Evolutionary conservation across 2,797 vertebrate genomes (phyloP).

Genomic region (Channa striata): DNA sequence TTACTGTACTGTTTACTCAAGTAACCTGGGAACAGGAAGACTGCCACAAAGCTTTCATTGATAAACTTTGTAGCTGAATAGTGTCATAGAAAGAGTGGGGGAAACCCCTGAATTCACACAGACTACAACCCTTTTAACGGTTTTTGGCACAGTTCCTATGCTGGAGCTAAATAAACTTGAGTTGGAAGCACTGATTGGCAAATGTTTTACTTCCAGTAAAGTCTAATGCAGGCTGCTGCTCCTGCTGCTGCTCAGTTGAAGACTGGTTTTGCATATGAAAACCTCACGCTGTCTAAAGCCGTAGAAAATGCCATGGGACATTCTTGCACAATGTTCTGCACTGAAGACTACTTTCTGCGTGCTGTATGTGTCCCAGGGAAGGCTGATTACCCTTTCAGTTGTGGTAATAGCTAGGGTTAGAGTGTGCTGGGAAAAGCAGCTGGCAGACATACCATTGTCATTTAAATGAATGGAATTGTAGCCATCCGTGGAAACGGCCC

Average conservation of each 20-base stretch:
- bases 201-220: slow-evolving; percentile 68
- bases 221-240: slow-evolving; percentile 50
- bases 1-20: slow-evolving; percentile 80
- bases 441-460: slow-evolving; percentile 81
- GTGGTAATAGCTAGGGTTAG: slow-evolving; percentile 78
- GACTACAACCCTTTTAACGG: slow-evolving; percentile 72
- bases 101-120: slow-evolving; percentile 70
- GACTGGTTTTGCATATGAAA: slow-evolving; percentile 81
- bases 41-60: slow-evolving; percentile 84
- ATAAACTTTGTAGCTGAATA: slow-evolving; percentile 79
- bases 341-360: slow-evolving; percentile 73
- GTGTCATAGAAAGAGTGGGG: slow-evolving; percentile 77
- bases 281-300: slow-evolving; percentile 60
- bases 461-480: slow-evolving; percentile 79
- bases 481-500: slow-evolving; percentile 64
- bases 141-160: slow-evolving; percentile 69
- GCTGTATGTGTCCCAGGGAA: slow-evolving; percentile 68
- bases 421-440: slow-evolving; percentile 79
- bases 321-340: slow-evolving; percentile 64
- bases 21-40: slow-evolving; percentile 74
- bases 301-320: slow-evolving; percentile 63
- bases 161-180: slow-evolving; percentile 78
- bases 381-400: slow-evolving; percentile 77
- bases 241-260: slow-evolving; percentile 69
- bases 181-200: slow-evolving; percentile 65